Base-by-base conservation (phyloP, 2,113 vertebrate species). In the Chlorocebus sabaeus region DNA sequence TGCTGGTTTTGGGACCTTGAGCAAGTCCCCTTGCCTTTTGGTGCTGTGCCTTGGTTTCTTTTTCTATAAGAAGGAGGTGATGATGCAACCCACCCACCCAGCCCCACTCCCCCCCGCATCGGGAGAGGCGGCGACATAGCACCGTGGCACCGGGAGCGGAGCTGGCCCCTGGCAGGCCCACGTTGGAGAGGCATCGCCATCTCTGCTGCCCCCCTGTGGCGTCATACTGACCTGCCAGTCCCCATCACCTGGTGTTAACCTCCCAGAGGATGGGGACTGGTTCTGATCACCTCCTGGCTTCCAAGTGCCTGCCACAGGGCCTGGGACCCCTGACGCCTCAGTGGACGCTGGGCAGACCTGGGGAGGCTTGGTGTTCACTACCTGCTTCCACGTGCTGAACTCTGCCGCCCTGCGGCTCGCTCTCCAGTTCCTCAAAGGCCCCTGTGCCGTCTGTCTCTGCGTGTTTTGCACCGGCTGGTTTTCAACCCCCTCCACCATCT, bases 401-500 rank as follows among this genome's bases (percentile, higher is more conserved):
- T 8, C 91, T 25, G 70, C 43, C 6, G 0, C 25, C 43, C 18
- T 4, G 40, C 2, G 18, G 78, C 35, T 0, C 64, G 18, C 40
- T 2, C 13, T 48, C 35, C 68, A 2, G 25, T 16, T 68, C 40
- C 50, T 64, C 13, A 14, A 4, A 25, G 3, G 38, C 38, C 84
- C 25, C 0, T 2, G 23, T 12, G 2, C 12, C 1, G 2, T 27
- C 55, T 30, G 14, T 68, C 68, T 25, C 68, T 17, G 10, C 35
- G 52, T 32, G 16, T 2, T 3, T 3, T n/a, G 25, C 35, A 20
- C 13, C 0, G 0, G 4, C 59, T 1, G 14, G 14, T 64, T 64
- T 64, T 27, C 38, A 73, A 11, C 23, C 48, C 32, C 22, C 61
- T 45, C 23, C 40, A 6, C 45, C 25, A 2, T 75, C 43, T 75